These are phyloP conservation scores for Enteromius unitaeniatus DNA, from an alignment of 2,797 vertebrate genomes.

Conservation along the genomic window DNA sequence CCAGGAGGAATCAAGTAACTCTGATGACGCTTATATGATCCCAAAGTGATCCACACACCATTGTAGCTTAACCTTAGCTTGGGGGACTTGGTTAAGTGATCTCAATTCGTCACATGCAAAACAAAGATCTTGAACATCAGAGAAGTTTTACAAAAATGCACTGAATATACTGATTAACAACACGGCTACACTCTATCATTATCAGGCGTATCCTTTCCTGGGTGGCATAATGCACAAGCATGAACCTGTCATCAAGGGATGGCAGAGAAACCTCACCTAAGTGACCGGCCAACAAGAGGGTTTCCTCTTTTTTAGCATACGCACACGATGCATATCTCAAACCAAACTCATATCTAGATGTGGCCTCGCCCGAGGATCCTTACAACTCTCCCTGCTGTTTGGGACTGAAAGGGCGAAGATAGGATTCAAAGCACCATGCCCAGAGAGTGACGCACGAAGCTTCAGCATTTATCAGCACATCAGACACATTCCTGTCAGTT, in stretches of 20 bases:
- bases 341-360: slow-evolving; percentile 68
- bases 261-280: slow-evolving; percentile 27
- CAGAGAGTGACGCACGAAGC: slow-evolving; percentile 74
- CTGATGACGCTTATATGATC: slow-evolving; percentile 67
- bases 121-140: slow-evolving; percentile 4
- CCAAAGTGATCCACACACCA: slow-evolving; percentile 47
- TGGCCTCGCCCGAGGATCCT: slow-evolving; percentile 69
- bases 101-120: slow-evolving; percentile 62
- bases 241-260: slow-evolving; percentile 15
- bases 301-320: slow-evolving; percentile 65
- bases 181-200: slow-evolving; percentile 13
- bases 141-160: background rate
- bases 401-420: slow-evolving; percentile 74
- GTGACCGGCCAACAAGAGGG: background rate
- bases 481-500: slow-evolving; percentile 64
- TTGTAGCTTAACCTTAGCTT: slow-evolving; percentile 49
- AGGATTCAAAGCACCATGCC: slow-evolving; percentile 73
- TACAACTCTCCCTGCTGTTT: slow-evolving; percentile 67
- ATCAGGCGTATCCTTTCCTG: background rate
- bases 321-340: slow-evolving; percentile 68
- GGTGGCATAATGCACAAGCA: slow-evolving; percentile 49
- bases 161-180: background rate
- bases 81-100: slow-evolving; percentile 51
- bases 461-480: slow-evolving; percentile 71
- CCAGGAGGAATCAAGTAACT: slow-evolving; percentile 65